Evolutionary conservation across 2,888 invertebrate species (phyloP).

Genomic region (Pyrocoelia pectoralis): DNA sequence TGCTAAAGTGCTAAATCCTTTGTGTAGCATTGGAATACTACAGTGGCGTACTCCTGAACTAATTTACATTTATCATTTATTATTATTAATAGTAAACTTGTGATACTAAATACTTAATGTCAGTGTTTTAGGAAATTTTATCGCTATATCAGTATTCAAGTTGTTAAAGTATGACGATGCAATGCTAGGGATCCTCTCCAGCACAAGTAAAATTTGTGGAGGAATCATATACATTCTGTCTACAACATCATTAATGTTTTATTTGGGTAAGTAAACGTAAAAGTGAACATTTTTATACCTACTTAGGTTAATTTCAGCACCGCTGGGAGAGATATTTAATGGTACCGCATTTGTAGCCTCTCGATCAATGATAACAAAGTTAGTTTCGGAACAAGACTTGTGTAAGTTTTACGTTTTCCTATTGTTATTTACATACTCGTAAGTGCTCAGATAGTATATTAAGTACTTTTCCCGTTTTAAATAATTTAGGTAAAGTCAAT

Average conservation of each 20-base stretch:
- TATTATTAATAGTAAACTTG: no score
- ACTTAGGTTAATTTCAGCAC: constrained; percentile 52
- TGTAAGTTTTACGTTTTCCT: constrained; percentile 55
- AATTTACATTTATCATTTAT: no score
- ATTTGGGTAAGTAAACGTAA: constrained; percentile 8
- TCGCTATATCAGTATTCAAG: constrained; percentile 6
- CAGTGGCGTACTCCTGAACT: no score
- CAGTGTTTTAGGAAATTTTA: neutral
- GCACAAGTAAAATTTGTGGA: neutral
- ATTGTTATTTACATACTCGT: no score
- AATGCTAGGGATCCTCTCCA: neutral
- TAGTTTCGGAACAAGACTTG: constrained; percentile 65
- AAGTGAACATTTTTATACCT: neutral
- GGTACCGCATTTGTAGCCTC: constrained; percentile 65
- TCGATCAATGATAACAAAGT: constrained; percentile 65
- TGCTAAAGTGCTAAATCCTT: no score
- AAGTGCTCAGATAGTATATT: no score
- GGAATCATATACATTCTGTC: neutral
- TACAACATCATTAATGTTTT: constrained; percentile 1
- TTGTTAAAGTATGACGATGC: constrained; percentile 11
- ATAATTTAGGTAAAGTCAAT: constrained; percentile 63
- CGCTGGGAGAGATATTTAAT: constrained; percentile 60
- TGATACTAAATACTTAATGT: no score
- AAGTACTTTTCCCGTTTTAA: no score
- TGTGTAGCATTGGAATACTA: no score